Percentiles rank a stretch among this genome's conserved stretches.
Conservation (phyloP, 2,113 vertebrate genomes). For the western clawed frog (Xenopus tropicalis) region UCB_Xtro_10.0 CM004443.2:76823001-76823500, state of each 20-base stretch:
- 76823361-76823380: constrained; percentile 46
- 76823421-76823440: constrained; percentile 45
- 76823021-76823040: too few relatives aligned
- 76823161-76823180: too few relatives aligned
- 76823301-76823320: neutral
- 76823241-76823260: neutral
- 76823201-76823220: too few relatives aligned
- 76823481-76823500: neutral
- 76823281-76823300: neutral
- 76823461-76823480: constrained; percentile 14
- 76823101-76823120: too few relatives aligned
- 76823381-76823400: constrained; percentile 20
- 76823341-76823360: neutral
- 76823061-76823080: too few relatives aligned
- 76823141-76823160: too few relatives aligned
- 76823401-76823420: constrained; percentile 44
- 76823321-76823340: neutral
- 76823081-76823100: too few relatives aligned
- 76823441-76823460: constrained; percentile 14
- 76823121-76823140: too few relatives aligned
- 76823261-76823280: neutral
- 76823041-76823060: too few relatives aligned
- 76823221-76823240: too few relatives aligned
- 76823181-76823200: too few relatives aligned
- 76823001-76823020: too few relatives aligned